Base-by-base conservation (phyloP, 2,113 vertebrate genomes). In the Tachuris rubrigastra region DNA sequence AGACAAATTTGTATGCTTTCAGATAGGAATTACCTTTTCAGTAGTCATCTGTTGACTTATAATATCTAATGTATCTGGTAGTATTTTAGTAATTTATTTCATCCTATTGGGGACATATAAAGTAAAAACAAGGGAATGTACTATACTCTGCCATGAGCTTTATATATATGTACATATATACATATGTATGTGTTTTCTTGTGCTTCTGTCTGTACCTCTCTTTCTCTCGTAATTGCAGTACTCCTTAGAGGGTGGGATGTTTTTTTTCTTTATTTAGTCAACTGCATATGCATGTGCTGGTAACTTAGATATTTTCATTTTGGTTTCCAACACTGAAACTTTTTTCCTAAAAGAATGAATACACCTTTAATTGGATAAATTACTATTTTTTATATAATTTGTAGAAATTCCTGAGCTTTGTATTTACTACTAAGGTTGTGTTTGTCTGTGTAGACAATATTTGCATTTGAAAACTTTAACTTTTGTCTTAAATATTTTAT, bases 401-500 rank as follows among this genome's bases (percentile, higher is more conserved):
- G 10, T 20, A 39, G 33, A n/a, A 35, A 42, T 73, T 69, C 4
- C 2, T 24, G 21, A 47, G 28, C 78, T 6, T 10, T 55, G 20
- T 50, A 14, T 10, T 73, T 75, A 20, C 33, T 82, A 18, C 5
- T 55, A 3, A 80, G 46, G 20, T 47, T 58, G 37, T 58, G 10
- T 60, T 87, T 85, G 37, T 62, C 16, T 72, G 5, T 76, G 13
- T 83, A 16, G 41, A 22, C 0, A 0, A 50, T 71, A 31, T 28
- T 78, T 95, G 42, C 37, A 31, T 81, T 86, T 85, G 39, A 35
- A 68, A 87, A 58, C 42, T 58, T 62, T 68, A 49, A 90, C 24
- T 2, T 42, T 90, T 92, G 2, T 95, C 24, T 94, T 50, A 44
- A 88, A 83, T 67, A 14, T 37, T 97, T 24, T 96, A 73, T 98